Evolutionary conservation across 2,888 invertebrate species (phyloP), one percentile per base, ranked within the genome.

Genomic region (Acleris holmiana): DNA sequence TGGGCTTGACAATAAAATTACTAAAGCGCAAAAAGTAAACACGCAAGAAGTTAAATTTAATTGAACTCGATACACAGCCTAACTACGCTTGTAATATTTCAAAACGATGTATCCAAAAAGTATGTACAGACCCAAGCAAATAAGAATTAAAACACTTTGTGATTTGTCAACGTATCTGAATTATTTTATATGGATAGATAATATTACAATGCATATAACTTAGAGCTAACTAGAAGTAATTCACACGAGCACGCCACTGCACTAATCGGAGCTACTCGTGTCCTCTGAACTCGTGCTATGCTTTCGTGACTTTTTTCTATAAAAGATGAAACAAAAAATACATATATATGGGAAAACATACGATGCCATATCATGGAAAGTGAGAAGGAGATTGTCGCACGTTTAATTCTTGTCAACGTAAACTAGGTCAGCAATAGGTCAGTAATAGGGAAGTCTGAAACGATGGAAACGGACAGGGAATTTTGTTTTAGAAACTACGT

Each of bases 291-390:
- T 88, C 85, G 89, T 88, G 86, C 89, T 91, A 89, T 85, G 84
- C 76, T 87, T 88, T 85, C 91, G 88, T 77, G 88, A 84, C 76
- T 88, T 90, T 89, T 88, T 89, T 91, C 94, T 94, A 93, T 88
- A 93, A 93, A 89, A 72, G 72, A 75, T 75, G 79, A 82, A 80
- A 77, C 74, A 76, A 80, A 63, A 73, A 69, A 79, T 68, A 69
- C 70, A 84, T 82, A 84, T 82, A 78, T 82, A 82, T 83, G 77
- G 82, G 80, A 80, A 82, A 71, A 74, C 68, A 67, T 62, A 67
- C 68, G 70, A 74, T 82, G 80, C 69, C 78, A 80, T 77, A 77
- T 72, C 71, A 76, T 75, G 72, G 21, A 54, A 47, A 13, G 21
- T 2, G n/a, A 8, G 4, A 15, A 10, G 6, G 29, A 1, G 53